Base-by-base conservation (phyloP, 2,113 vertebrate genomes). In the Gorsachius goisagi region DNA sequence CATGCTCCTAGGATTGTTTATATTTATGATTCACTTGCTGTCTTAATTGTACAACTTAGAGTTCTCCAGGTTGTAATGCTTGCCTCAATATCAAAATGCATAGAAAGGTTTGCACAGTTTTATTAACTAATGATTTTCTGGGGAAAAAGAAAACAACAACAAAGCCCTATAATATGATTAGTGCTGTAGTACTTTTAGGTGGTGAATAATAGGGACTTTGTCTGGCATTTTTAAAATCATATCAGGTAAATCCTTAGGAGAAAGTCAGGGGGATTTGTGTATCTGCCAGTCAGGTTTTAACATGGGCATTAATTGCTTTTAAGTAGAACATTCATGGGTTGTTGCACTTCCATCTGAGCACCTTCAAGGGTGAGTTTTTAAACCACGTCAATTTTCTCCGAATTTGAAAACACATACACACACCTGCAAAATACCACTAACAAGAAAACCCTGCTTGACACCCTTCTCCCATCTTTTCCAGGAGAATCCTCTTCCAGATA, bases 361-460 rank as follows among this genome's bases (percentile, higher is more conserved):
- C 19, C 21, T 77, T 53, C 39, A 84, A 66, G 11, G 9, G 2
- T 30, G 64, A 3, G 1, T 20, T 77, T 83, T 91, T n/a, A 55
- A 82, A 8, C 6, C 9, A 84, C 80, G 47, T 41, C 28, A 55
- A 30, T 75, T 62, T 88, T 44, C 21, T 59, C 47, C 1, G 4
- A 63, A 58, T 80, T 41, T 22, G 3, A 37, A 58, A 90, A 80
- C 35, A 69, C 41, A 44, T 15, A 44, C 41, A 66, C 9, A 0
- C 9, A 44, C 17, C 18, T 19, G 41, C 41, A 84, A 81, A 78
- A 15, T 26, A 28, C 17, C 35, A 66, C 6, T 35, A 74, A 4
- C 24, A 71, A 52, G 9, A 6, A 6, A 2, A 0, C 1, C 4
- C 1, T 17, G 0, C 26, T 64, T 56, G 39, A 47, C 14, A 44